Percentiles rank a stretch among this genome's conserved stretches.
Conservation (phyloP, 2,888 invertebrate species). For the Caenorhabditis sp. region DNA sequence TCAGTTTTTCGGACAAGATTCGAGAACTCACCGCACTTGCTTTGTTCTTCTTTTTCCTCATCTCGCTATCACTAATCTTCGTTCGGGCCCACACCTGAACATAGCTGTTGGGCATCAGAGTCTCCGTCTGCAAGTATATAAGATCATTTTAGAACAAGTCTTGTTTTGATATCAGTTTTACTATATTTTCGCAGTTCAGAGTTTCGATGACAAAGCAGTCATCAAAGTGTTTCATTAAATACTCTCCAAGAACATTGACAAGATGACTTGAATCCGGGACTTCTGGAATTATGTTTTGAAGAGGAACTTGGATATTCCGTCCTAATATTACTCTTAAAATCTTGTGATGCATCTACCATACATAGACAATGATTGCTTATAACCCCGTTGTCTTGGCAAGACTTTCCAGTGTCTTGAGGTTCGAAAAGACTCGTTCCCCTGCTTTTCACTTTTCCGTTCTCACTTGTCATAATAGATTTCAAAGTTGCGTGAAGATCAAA, state of each 20-base stretch:
- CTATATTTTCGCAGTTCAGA: constrained; percentile 36
- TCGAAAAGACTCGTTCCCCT: constrained; percentile 62
- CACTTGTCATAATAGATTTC: constrained; percentile 44
- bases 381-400: constrained; percentile 65
- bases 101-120: constrained; percentile 57
- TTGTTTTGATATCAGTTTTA: no score
- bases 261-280: constrained; percentile 18
- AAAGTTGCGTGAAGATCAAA: constrained; percentile 70
- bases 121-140: constrained; percentile 57
- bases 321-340: constrained; percentile 29
- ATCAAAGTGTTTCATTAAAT: constrained; percentile 12
- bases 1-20: no score
- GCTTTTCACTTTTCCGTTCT: constrained; percentile 10
- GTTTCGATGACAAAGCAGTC: constrained; percentile 28
- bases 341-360: constrained; percentile 58
- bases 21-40: constrained; percentile 14
- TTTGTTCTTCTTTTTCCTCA: constrained; percentile 29
- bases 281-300: no score
- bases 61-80: constrained; percentile 55
- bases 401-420: constrained; percentile 46
- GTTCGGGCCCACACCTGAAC: constrained; percentile 60
- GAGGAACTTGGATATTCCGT: no score
- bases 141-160: no score
- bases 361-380: constrained; percentile 69
- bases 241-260: not conserved